Conservation (phyloP, 2,797 vertebrate species). For the Cygnus olor region DNA sequence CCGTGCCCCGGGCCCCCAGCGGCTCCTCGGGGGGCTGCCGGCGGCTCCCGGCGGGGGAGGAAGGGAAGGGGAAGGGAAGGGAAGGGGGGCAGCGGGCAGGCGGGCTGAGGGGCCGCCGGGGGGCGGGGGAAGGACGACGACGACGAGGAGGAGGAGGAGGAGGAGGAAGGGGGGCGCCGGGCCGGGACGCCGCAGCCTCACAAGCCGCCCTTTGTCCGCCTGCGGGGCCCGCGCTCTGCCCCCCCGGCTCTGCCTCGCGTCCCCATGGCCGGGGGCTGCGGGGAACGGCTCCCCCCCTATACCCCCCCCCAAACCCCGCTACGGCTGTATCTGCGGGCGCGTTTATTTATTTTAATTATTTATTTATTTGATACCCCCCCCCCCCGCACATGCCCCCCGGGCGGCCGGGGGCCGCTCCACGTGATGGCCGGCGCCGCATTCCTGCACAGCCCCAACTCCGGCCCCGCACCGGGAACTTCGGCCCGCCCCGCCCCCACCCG, state of each 20-base stretch:
- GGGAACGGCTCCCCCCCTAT: background rate
- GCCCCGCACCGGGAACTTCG: constrained; percentile 76
- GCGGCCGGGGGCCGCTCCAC: constrained; percentile 76
- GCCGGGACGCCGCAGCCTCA: constrained; percentile 65
- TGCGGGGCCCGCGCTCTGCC: background rate
- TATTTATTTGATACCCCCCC: background rate
- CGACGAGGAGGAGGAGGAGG: background rate
- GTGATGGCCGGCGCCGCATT: constrained; percentile 86
- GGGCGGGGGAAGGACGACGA: background rate
- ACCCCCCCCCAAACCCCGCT: too few species aligned
- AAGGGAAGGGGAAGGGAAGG: background rate
- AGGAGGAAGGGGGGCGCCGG: constrained; percentile 19
- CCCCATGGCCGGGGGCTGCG: background rate
- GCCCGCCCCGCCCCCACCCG: constrained; percentile 35
- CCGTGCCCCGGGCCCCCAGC: background rate
- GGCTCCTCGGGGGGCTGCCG: background rate
- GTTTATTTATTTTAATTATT: too few species aligned
- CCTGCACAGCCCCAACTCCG: constrained; percentile 85
- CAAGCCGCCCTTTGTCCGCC: constrained; percentile 81
- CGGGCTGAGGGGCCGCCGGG: background rate
- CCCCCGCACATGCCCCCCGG: background rate
- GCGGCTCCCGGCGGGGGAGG: too few species aligned
- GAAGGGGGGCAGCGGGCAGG: too few species aligned
- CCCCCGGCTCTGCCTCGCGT: background rate
- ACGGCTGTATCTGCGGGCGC: too few species aligned